Conservation (phyloP, 1,140 invertebrate species). For the Ceratina japonica region DNA sequence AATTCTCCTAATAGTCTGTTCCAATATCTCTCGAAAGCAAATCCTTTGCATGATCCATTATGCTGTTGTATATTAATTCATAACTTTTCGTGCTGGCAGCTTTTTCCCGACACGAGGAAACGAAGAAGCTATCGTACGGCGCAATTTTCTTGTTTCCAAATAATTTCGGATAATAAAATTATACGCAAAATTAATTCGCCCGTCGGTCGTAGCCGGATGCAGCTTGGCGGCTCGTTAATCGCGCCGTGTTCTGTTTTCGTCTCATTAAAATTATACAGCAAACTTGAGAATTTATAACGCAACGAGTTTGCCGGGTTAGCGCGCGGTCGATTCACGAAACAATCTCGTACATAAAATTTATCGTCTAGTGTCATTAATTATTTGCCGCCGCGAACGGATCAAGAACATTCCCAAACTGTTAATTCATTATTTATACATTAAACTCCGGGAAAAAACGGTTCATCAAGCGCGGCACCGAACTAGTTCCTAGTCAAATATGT, state of each 20-base stretch:
- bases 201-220: background rate
- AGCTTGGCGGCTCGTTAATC: slow-evolving; percentile 39
- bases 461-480: too few species aligned
- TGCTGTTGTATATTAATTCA: too few species aligned
- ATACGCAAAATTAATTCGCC: slow-evolving; percentile 20
- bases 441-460: too few species aligned
- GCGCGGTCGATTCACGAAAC: background rate
- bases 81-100: too few species aligned
- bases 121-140: background rate
- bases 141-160: background rate
- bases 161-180: slow-evolving; percentile 23
- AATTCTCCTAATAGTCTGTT: background rate
- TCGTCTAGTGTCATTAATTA: background rate
- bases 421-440: too few species aligned
- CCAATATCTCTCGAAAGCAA: too few species aligned
- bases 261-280: slow-evolving; percentile 45
- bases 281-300: slow-evolving; percentile 28
- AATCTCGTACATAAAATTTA: slow-evolving; percentile 2
- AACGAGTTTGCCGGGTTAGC: slow-evolving; percentile 36
- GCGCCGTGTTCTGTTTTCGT: slow-evolving; percentile 20
- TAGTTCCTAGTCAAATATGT: too few species aligned
- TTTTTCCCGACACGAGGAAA: too few species aligned
- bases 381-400: background rate
- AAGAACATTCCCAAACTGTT: background rate
- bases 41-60: too few species aligned